phyloP scores from a whole-genome alignment of 2,797 vertebrate species.

The Peromyscus nudipes region DNA sequence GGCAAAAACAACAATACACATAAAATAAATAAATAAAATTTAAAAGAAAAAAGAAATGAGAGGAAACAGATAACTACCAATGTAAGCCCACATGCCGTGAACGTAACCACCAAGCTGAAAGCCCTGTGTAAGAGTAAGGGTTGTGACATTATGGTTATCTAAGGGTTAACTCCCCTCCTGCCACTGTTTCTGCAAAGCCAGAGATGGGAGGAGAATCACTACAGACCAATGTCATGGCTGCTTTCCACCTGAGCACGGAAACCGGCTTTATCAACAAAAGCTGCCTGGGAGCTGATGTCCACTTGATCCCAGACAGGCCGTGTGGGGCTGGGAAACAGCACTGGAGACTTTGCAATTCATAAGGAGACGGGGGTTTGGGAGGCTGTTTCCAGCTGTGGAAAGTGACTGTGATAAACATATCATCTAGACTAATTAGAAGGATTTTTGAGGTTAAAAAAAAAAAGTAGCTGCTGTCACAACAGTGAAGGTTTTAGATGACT shows the following conservation, averaged over 20 bases:
- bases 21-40: too few species aligned
- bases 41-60: not conserved
- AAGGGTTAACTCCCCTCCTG: not conserved
- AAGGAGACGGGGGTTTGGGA: not conserved
- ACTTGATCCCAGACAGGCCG: not conserved
- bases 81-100: not conserved
- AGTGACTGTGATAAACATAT: not conserved
- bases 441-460: conserved; percentile 29
- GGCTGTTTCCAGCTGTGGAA: conserved; percentile 33
- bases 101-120: not conserved
- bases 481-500: conserved; percentile 7
- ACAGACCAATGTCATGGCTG: not conserved
- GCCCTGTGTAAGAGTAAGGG: not conserved
- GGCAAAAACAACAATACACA: too few species aligned
- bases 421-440: conserved; percentile 34
- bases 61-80: conserved; percentile 7
- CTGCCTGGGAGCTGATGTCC: not conserved
- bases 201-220: not conserved
- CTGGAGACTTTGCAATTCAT: not conserved
- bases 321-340: not conserved
- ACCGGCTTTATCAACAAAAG: not conserved
- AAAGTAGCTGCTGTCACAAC: conserved; percentile 39
- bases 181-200: not conserved
- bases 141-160: not conserved
- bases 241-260: not conserved